These are phyloP conservation scores for Syrmaticus mikado DNA, from an alignment of 2,113 vertebrate species.

Conservation along the genomic window DNA sequence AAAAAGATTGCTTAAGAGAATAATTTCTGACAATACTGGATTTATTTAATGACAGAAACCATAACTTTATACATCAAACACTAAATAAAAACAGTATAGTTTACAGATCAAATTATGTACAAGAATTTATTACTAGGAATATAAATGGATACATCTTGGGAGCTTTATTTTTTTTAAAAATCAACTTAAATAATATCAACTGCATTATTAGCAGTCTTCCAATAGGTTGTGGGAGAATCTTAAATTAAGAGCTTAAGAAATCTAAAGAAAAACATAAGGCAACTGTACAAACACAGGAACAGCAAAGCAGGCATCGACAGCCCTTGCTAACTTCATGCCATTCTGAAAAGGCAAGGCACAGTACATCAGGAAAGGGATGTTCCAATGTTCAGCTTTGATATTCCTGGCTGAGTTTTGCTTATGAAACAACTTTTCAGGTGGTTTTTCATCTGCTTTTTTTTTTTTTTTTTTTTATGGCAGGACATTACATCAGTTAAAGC, in stretches of 20 bases:
- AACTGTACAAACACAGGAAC: neutral
- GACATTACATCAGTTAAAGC: neutral
- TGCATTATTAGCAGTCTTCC: neutral
- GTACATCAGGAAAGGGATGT: neutral
- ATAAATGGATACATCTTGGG: neutral
- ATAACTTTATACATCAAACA: constrained; percentile 49
- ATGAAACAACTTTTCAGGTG: neutral
- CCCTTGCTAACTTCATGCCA: neutral
- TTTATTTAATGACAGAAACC: constrained; percentile 64
- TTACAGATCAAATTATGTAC: constrained; percentile 65
- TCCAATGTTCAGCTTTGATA: neutral
- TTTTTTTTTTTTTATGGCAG: neutral
- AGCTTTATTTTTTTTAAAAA: neutral
- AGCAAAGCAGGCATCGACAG: neutral
- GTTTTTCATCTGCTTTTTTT: neutral
- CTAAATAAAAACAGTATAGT: constrained; percentile 56
- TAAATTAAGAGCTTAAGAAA: neutral
- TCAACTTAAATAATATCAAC: neutral
- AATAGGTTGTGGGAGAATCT: neutral
- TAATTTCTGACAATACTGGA: constrained; percentile 12
- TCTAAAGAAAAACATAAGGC: constrained; percentile 30
- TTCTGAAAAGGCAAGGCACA: constrained; percentile 24
- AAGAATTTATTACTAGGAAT: constrained; percentile 29
- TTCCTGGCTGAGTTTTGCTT: neutral
- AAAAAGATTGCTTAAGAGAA: neutral